phyloP scores from a whole-genome alignment of 1,140 invertebrate species.

The Sitophilus oryzae region DNA sequence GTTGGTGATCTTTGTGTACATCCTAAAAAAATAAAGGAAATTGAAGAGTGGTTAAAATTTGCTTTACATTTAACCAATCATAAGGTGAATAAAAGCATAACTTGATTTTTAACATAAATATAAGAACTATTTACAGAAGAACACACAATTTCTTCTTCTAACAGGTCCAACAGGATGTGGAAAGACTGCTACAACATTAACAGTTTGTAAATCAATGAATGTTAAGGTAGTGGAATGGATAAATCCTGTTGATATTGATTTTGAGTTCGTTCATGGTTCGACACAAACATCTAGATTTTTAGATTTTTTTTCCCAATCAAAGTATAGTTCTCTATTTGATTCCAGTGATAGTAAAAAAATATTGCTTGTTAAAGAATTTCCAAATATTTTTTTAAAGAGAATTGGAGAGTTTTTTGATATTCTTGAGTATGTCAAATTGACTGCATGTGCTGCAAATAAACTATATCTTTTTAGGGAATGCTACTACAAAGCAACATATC shows the following conservation, averaged over 20 bases:
- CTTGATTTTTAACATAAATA: neutral
- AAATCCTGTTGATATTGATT: slow-evolving; percentile 57
- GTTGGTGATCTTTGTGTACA: slow-evolving; percentile 55
- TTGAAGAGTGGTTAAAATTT: slow-evolving; percentile 36
- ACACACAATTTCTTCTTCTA: slow-evolving; percentile 53
- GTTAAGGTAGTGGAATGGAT: slow-evolving; percentile 64
- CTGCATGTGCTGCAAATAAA: neutral
- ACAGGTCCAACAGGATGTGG: slow-evolving; percentile 65
- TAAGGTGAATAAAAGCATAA: neutral
- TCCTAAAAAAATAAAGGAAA: slow-evolving; percentile 56
- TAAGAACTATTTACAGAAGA: slow-evolving; percentile 28
- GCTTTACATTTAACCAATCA: neutral
- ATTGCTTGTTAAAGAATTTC: slow-evolving; percentile 68
- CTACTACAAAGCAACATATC: slow-evolving; percentile 55
- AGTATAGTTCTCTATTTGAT: slow-evolving; percentile 59
- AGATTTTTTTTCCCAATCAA: slow-evolving; percentile 61
- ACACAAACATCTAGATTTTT: slow-evolving; percentile 60
- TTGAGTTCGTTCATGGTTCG: slow-evolving; percentile 44
- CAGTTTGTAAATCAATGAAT: slow-evolving; percentile 53
- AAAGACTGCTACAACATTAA: slow-evolving; percentile 58
- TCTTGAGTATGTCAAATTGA: slow-evolving; percentile 52
- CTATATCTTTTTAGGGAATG: slow-evolving; percentile 52
- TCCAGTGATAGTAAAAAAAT: slow-evolving; percentile 44
- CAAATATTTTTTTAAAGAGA: slow-evolving; percentile 60
- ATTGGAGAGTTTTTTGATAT: slow-evolving; percentile 55